Base-by-base conservation (phyloP, 2,888 invertebrate species). In the Allolobophora icterica region DNA sequence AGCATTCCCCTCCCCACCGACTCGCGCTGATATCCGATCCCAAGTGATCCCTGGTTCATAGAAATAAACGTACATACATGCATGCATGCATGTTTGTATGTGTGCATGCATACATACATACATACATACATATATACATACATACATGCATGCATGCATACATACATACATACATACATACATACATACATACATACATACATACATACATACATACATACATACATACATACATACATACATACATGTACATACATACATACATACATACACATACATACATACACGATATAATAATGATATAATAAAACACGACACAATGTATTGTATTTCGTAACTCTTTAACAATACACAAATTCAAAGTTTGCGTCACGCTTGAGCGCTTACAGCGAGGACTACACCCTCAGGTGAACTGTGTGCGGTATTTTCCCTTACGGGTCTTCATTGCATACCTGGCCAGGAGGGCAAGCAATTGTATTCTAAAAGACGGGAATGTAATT, bases 91-190 rank as follows among this genome's bases (percentile, higher is more conserved):
- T 45, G 58, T 71, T 34, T 52, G 21, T 71, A 91, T 89, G 24
- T 89, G 42, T 45, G 45, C 89, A 91, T 42, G 52, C 38, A 84
- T 84, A 84, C 84, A 84, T 84, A 84, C 84, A 84, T 84, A 84
- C 84, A 84, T 84, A 34, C 84, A 84, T 84, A 84, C 84, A 84
- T 84, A 34, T 33, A 84, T 34, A 34, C 84, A 84, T 84, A 34
- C 84, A 35, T 84, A 34, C 84, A 35, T 84, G 21, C 71, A 71
- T n/a, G n/a, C 71, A n/a, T 71, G 11, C 8, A n/a, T 71, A 71
- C 71, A 71, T n/a, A 71, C 11, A n/a, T 71, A 30, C n/a, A 71
- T 71, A 71, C 30, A n/a, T n/a, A n/a, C 71, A 71, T 71, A n/a
- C 30, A n/a, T 71, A n/a, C 71, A 42, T 89, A 38, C 71, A 71